Evolutionary conservation across 1,140 invertebrate genomes (phyloP).

Genomic region (Marisa cornuarietis): DNA sequence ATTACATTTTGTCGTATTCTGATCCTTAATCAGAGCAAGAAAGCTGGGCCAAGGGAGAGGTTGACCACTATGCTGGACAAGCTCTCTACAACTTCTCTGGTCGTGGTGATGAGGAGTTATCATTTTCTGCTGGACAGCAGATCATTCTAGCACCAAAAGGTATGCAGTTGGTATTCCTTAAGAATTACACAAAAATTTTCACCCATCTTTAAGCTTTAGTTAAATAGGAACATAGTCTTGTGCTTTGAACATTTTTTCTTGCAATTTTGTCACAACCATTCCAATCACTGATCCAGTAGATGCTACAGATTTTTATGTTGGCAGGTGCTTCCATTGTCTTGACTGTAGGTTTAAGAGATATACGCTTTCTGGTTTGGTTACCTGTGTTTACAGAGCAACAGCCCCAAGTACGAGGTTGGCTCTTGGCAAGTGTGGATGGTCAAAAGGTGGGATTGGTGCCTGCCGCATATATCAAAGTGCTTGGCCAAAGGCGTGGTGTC

Average conservation of each 20-base stretch:
- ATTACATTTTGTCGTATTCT: not conserved
- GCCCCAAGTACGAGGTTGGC: slow-evolving; percentile 70
- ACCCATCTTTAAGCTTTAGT: too few species aligned
- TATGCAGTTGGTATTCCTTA: not conserved
- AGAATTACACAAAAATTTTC: too few species aligned
- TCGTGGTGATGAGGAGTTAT: slow-evolving; percentile 79
- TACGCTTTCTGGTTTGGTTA: not conserved
- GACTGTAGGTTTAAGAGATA: too few species aligned
- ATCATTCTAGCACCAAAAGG: slow-evolving; percentile 84
- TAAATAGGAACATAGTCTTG: too few species aligned
- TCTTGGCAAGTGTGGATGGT: slow-evolving; percentile 71
- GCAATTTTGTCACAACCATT: too few species aligned
- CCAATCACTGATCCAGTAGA: too few species aligned
- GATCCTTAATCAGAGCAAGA: slow-evolving; percentile 49
- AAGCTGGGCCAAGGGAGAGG: slow-evolving; percentile 74
- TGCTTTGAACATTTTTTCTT: too few species aligned
- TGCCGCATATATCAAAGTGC: slow-evolving; percentile 78
- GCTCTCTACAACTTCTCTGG: slow-evolving; percentile 82
- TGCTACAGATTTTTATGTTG: too few species aligned
- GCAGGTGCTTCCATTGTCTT: too few species aligned
- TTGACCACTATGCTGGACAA: slow-evolving; percentile 76
- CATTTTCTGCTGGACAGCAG: slow-evolving; percentile 79
- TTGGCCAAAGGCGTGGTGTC: slow-evolving; percentile 57
- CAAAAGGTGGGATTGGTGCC: slow-evolving; percentile 80
- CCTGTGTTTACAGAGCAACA: slow-evolving; percentile 71